phyloP scores from a whole-genome alignment of 2,888 invertebrate species.

The Drosophila falleni region DNA sequence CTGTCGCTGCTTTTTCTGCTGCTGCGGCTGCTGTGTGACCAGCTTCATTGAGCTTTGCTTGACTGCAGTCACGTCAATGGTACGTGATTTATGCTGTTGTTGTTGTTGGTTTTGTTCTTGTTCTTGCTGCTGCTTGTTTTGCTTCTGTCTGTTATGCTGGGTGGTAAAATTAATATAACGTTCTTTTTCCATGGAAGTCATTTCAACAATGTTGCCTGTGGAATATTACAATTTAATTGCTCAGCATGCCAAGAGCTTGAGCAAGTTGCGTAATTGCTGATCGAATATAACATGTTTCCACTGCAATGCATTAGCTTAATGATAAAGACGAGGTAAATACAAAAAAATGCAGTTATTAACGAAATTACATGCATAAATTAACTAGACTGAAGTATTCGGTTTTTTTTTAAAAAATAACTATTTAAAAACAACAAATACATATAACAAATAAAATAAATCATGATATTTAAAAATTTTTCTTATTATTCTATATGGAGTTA shows the following conservation, averaged over 20 bases:
- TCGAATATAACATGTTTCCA: conserved; percentile 30
- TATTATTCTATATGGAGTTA: too few species aligned
- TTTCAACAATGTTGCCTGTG: conserved; percentile 55
- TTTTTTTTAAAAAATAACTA: too few species aligned
- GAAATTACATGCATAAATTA: conserved; percentile 1
- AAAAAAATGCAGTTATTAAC: conserved; percentile 14
- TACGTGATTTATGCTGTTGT: conserved; percentile 63
- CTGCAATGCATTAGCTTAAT: conserved; percentile 23
- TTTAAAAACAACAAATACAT: too few species aligned
- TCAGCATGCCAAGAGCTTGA: conserved; percentile 30
- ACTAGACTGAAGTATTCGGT: too few species aligned
- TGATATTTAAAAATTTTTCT: too few species aligned
- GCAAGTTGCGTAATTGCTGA: conserved; percentile 62
- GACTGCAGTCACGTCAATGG: conserved; percentile 72
- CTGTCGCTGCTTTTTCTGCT: conserved; percentile 11
- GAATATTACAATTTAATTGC: conserved; percentile 66
- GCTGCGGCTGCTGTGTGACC: conserved; percentile 44
- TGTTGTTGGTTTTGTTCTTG: conserved; percentile 2
- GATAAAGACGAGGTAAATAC: not conserved
- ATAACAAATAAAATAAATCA: too few species aligned
- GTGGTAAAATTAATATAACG: conserved; percentile 73
- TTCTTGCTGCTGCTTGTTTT: not conserved
- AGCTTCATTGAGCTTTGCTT: conserved; percentile 76
- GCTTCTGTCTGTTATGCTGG: conserved; percentile 38
- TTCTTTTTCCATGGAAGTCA: conserved; percentile 71